phyloP scores from a whole-genome alignment of 2,113 vertebrate genomes.

The Sylvilagus bachmani region DNA sequence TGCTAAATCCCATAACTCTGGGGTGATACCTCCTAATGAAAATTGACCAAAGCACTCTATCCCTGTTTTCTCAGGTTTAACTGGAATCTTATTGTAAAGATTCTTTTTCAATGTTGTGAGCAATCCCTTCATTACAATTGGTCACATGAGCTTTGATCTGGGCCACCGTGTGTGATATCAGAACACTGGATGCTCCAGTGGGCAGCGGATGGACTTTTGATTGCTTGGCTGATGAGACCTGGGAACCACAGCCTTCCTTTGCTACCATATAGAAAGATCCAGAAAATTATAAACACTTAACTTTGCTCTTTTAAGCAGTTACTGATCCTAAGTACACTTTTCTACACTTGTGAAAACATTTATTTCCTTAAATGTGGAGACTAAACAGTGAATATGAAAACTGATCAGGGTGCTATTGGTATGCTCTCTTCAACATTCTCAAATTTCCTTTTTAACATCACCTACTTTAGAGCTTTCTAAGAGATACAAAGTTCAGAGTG shows the following conservation, averaged over 20 bases:
- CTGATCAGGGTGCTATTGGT: not conserved
- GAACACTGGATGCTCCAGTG: not conserved
- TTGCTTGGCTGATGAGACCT: not conserved
- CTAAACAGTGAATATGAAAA: not conserved
- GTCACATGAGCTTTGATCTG: not conserved
- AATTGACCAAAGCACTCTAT: not conserved
- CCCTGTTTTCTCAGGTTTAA: not conserved
- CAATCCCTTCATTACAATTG: not conserved
- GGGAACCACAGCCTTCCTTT: not conserved
- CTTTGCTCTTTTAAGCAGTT: slow-evolving; percentile 7
- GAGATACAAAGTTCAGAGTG: slow-evolving; percentile 15
- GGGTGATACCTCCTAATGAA: not conserved
- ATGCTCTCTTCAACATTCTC: slow-evolving; percentile 36
- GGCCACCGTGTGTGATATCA: not conserved
- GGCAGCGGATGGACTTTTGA: not conserved
- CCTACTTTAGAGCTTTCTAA: slow-evolving; percentile 16
- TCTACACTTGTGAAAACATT: not conserved
- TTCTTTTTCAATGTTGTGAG: not conserved
- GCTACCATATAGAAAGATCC: not conserved
- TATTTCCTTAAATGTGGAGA: not conserved
- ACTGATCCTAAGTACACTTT: not conserved
- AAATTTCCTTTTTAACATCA: slow-evolving; percentile 50
- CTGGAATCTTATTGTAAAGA: not conserved
- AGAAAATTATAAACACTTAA: not conserved
- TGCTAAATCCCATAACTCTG: not conserved